phyloP scores from a whole-genome alignment of 2,888 invertebrate genomes.

The Frankliniella intonsa region DNA sequence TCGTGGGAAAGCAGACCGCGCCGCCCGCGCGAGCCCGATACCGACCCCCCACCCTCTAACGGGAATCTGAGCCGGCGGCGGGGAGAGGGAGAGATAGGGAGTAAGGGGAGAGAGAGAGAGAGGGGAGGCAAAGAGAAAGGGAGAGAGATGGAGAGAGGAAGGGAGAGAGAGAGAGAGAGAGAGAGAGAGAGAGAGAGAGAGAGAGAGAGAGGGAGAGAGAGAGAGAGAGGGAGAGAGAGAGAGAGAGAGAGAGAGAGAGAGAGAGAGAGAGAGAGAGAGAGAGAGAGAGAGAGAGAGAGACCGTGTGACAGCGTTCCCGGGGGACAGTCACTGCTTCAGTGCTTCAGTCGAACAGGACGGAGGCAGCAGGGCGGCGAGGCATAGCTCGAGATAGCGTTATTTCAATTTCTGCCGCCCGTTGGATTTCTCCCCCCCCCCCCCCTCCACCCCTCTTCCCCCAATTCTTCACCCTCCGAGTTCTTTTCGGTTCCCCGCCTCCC shows the following conservation, averaged over 20 bases:
- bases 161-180: slow-evolving; percentile 18
- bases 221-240: slow-evolving; percentile 18
- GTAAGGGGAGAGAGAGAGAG: neutral
- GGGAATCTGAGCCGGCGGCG: neutral
- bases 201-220: slow-evolving; percentile 14
- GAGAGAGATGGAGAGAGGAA: neutral
- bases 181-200: slow-evolving; percentile 23
- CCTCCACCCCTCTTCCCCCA: neutral
- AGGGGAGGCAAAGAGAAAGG: neutral
- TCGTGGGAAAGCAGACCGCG: too few species aligned
- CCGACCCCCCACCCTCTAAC: too few species aligned
- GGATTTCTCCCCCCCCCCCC: neutral
- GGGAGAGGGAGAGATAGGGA: neutral
- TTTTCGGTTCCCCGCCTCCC: neutral
- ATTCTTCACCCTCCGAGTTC: neutral
- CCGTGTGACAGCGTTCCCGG: neutral
- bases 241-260: neutral
- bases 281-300: neutral
- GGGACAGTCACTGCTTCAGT: too few species aligned
- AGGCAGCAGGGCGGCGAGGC: too few species aligned
- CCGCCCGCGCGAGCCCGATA: too few species aligned
- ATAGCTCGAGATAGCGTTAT: neutral
- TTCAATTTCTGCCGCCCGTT: neutral
- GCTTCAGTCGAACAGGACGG: too few species aligned
- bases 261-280: neutral